phyloP scores from a whole-genome alignment of 1,140 invertebrate species.

The Cotesia chilonis region DNA sequence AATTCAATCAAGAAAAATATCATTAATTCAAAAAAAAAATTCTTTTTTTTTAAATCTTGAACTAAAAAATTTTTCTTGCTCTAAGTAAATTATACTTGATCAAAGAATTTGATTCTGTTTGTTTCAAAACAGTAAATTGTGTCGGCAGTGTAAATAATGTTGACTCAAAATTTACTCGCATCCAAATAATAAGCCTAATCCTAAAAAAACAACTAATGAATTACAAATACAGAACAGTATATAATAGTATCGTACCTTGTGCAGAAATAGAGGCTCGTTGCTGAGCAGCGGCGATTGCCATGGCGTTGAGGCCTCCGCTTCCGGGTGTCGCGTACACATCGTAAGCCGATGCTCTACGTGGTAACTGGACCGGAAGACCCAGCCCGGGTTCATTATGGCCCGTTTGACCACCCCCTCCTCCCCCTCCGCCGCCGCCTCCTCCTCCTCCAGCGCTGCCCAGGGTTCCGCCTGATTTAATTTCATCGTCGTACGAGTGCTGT shows the following conservation, averaged over 20 bases:
- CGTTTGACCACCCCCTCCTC: slow-evolving; percentile 47
- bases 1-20: too few relatives aligned
- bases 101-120: too few relatives aligned
- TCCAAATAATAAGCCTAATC: too few relatives aligned
- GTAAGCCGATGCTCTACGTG: slow-evolving; percentile 80
- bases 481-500: slow-evolving; percentile 84
- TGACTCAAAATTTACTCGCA: too few relatives aligned
- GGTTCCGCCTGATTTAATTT: slow-evolving; percentile 68
- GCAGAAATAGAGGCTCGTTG: slow-evolving; percentile 57
- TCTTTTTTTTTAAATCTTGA: too few relatives aligned
- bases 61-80: too few relatives aligned
- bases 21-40: too few relatives aligned
- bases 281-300: slow-evolving; percentile 54
- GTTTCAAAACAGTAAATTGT: too few relatives aligned
- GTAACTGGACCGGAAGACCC: slow-evolving; percentile 73
- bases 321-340: slow-evolving; percentile 73
- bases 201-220: too few relatives aligned
- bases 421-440: slow-evolving; percentile 37
- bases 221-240: not conserved
- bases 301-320: slow-evolving; percentile 50
- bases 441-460: slow-evolving; percentile 37
- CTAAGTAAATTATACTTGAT: too few relatives aligned
- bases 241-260: slow-evolving; percentile 53
- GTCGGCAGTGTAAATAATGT: too few relatives aligned
- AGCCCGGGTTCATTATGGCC: slow-evolving; percentile 65